Percentiles rank a stretch among this genome's conserved stretches.
These are phyloP conservation scores for Gadus macrocephalus DNA, from an alignment of 2,113 vertebrate genomes.

Conservation along the genomic window DNA sequence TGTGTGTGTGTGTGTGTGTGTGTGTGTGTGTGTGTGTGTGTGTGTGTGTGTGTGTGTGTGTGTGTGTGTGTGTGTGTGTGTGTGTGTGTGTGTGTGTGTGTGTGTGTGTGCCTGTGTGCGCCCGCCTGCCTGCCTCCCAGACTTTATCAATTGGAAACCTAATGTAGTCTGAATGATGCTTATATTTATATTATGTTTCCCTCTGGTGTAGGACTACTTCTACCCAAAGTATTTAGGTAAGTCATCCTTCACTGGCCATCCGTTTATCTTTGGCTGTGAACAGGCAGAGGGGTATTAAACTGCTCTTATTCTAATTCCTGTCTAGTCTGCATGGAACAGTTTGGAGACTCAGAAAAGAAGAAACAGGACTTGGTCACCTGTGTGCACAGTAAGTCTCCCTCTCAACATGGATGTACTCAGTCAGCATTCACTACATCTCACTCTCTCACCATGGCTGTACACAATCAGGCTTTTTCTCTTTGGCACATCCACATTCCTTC, in stretches of 20 bases:
- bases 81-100: too few species aligned
- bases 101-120: neutral
- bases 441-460: too few species aligned
- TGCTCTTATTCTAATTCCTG: constrained; percentile 24
- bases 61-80: too few species aligned
- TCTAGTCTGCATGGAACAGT: constrained; percentile 79
- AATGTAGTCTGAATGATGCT: too few species aligned
- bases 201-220: constrained; percentile 85
- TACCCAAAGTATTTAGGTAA: constrained; percentile 92
- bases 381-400: constrained; percentile 85
- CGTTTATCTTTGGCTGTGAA: neutral
- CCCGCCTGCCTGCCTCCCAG: constrained; percentile 23
- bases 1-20: too few species aligned
- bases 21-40: too few species aligned
- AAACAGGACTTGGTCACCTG: constrained; percentile 84
- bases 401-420: too few species aligned
- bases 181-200: constrained; percentile 34
- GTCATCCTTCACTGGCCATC: constrained; percentile 37
- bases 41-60: too few species aligned
- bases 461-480: too few species aligned
- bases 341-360: constrained; percentile 76
- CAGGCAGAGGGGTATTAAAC: neutral
- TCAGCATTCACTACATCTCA: too few species aligned
- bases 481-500: too few species aligned
- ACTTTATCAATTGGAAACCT: neutral